These are phyloP conservation scores for Dasysyrphus tricinctus DNA, from an alignment of 2,888 invertebrate species.

Conservation along the genomic window DNA sequence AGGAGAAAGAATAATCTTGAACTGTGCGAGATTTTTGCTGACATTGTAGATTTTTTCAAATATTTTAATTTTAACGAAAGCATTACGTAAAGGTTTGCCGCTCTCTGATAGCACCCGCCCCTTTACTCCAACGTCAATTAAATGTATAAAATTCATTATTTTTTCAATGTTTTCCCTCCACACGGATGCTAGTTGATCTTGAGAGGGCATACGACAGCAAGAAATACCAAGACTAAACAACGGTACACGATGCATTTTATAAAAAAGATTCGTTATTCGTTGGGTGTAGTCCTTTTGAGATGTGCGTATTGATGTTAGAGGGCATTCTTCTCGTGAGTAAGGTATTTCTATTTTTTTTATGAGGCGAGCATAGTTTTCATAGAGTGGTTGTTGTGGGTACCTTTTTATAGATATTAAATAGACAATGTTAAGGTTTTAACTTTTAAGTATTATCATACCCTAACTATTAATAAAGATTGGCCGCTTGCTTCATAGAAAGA, in stretches of 20 bases:
- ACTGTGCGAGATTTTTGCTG: constrained; percentile 88
- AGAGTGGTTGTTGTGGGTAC: constrained; percentile 80
- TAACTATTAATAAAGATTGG: too few species aligned
- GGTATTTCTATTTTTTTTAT: constrained; percentile 81
- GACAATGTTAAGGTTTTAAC: background rate
- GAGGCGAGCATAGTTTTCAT: constrained; percentile 80
- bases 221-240: constrained; percentile 89
- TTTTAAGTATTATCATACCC: too few species aligned
- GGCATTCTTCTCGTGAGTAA: constrained; percentile 79
- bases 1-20: constrained; percentile 88
- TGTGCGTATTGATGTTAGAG: constrained; percentile 77
- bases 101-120: constrained; percentile 88
- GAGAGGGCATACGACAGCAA: constrained; percentile 92
- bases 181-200: constrained; percentile 87
- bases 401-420: constrained; percentile 46
- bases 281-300: constrained; percentile 81
- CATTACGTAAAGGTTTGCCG: constrained; percentile 88
- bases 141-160: constrained; percentile 86
- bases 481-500: too few species aligned
- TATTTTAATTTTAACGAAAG: constrained; percentile 87
- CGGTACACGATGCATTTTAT: constrained; percentile 87
- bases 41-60: constrained; percentile 85
- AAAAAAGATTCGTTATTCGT: constrained; percentile 86
- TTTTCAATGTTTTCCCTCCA: constrained; percentile 89
- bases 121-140: constrained; percentile 88